Conservation (phyloP, 2,797 vertebrate species). For the Channallabes apus region DNA sequence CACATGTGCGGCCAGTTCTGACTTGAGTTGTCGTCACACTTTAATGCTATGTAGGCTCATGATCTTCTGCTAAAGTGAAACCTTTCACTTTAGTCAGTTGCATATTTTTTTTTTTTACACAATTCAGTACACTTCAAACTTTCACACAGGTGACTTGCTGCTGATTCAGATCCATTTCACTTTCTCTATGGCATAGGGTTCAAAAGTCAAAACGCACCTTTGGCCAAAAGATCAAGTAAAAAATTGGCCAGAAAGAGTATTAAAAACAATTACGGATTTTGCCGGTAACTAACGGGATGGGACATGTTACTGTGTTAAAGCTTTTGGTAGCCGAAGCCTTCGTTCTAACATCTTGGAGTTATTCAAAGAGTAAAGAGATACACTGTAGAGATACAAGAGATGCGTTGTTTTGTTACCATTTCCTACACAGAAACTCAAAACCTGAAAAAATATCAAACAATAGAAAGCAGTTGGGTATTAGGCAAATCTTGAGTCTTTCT, state of each 20-base stretch:
- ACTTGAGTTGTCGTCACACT: slow-evolving; percentile 28
- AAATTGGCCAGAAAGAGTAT: neutral
- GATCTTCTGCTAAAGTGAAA: slow-evolving; percentile 42
- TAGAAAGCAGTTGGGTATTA: slow-evolving; percentile 16
- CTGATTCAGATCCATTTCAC: slow-evolving; percentile 35
- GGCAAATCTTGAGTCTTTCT: slow-evolving; percentile 15
- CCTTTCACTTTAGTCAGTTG: slow-evolving; percentile 22
- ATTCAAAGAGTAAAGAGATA: slow-evolving; percentile 37
- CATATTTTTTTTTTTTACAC: slow-evolving; percentile 9
- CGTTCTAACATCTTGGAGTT: slow-evolving; percentile 36
- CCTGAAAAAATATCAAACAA: neutral
- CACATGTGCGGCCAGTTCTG: slow-evolving; percentile 16
- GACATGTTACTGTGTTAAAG: slow-evolving; percentile 22
- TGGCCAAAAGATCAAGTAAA: neutral
- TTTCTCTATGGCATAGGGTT: neutral
- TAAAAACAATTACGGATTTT: neutral
- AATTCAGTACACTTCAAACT: slow-evolving; percentile 17
- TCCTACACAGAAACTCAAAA: slow-evolving; percentile 31
- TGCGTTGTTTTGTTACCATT: slow-evolving; percentile 36
- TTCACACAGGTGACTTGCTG: slow-evolving; percentile 1
- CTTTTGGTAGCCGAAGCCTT: slow-evolving; percentile 20
- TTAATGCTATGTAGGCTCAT: slow-evolving; percentile 52
- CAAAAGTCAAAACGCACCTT: neutral
- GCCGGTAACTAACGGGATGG: slow-evolving; percentile 7
- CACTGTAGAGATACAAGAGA: slow-evolving; percentile 43